Evolutionary conservation across 2,888 invertebrate genomes (phyloP).

Genomic region (Zaprionus lineosus): DNA sequence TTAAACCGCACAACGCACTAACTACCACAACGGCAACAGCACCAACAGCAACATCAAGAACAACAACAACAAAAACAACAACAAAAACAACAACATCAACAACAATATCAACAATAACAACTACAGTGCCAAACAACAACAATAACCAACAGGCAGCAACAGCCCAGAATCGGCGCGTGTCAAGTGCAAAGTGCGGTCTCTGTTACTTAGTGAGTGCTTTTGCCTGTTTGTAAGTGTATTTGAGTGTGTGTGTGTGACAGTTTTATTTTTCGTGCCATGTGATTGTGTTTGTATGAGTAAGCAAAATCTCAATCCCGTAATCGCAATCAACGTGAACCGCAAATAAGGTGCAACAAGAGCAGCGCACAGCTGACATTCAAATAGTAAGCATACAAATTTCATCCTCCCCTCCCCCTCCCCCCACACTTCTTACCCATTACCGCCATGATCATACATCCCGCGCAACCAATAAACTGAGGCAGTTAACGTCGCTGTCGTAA

Average conservation of each 20-base stretch:
- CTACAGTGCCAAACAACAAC: background rate
- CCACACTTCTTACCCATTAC: background rate
- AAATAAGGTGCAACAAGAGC: conserved; percentile 55
- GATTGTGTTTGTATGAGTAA: conserved; percentile 6
- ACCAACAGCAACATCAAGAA: too few relatives aligned
- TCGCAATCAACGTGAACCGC: conserved; percentile 39
- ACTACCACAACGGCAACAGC: conserved; percentile 6
- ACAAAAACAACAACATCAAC: too few relatives aligned
- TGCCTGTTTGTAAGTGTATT: conserved; percentile 1
- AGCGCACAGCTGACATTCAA: conserved; percentile 55
- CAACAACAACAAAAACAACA: conserved; percentile 3
- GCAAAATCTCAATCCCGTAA: conserved; percentile 32
- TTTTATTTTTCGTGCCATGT: conserved; percentile 3
- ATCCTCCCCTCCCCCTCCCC: background rate
- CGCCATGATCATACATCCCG: too few relatives aligned
- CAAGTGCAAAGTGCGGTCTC: conserved; percentile 51
- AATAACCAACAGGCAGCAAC: conserved; percentile 13
- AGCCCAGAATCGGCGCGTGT: conserved; percentile 22
- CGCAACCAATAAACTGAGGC: too few relatives aligned
- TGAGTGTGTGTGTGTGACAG: conserved; percentile 5
- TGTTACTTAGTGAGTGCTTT: conserved; percentile 4
- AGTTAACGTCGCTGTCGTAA: conserved; percentile 32
- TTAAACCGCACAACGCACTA: conserved; percentile 5
- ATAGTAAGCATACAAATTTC: conserved; percentile 45
- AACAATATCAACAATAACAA: too few relatives aligned